Evolutionary conservation across 2,113 vertebrate species (phyloP).

Genomic region (Tonatia bakeri): DNA sequence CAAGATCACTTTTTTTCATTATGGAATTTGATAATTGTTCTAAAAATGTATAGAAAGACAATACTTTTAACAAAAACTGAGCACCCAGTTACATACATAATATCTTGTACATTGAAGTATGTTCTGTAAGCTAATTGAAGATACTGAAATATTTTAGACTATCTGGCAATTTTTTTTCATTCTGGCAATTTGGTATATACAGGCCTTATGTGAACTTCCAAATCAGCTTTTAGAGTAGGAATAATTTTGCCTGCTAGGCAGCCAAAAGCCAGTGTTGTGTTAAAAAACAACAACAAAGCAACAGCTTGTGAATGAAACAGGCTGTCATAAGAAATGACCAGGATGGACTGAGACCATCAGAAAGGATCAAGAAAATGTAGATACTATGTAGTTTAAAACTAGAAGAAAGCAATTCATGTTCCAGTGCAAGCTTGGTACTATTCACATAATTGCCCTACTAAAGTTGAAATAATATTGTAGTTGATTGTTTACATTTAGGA

Average conservation of each 20-base stretch:
- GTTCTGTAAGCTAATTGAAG: background rate
- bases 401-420: background rate
- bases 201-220: conserved; percentile 12
- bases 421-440: background rate
- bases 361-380: background rate
- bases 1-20: background rate
- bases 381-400: conserved; percentile 13
- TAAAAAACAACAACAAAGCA: background rate
- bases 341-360: background rate
- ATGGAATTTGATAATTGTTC: background rate
- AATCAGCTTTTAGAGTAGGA: conserved; percentile 39
- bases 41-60: background rate
- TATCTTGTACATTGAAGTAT: conserved; percentile 1
- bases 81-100: background rate
- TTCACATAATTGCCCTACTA: conserved; percentile 23
- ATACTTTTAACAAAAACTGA: conserved; percentile 14
- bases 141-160: background rate
- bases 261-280: background rate
- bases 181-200: background rate
- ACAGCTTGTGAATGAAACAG: background rate
- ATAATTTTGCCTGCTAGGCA: background rate
- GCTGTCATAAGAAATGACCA: background rate
- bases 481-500: conserved; percentile 24
- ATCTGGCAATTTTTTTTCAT: background rate
- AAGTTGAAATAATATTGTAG: conserved; percentile 24